phyloP scores from a whole-genome alignment of 1,140 invertebrate species.

The Drosophila ogumai region DNA sequence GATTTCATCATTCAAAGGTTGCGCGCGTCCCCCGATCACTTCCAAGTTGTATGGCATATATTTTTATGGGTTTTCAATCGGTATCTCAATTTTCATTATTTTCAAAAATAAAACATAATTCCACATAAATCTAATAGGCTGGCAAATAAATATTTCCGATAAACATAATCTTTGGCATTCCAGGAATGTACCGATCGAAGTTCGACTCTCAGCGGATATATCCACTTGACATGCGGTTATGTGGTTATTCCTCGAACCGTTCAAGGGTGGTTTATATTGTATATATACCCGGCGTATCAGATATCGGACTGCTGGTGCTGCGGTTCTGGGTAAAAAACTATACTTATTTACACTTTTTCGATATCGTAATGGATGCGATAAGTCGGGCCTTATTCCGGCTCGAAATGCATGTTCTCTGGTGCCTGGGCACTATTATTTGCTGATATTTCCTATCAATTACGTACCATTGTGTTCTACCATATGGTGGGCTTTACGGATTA shows the following conservation, averaged over 20 bases:
- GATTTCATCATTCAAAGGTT: constrained; percentile 61
- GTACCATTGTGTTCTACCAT: constrained; percentile 12
- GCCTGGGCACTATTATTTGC: constrained; percentile 9
- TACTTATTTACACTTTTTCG: constrained; percentile 30
- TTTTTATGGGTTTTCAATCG: not conserved
- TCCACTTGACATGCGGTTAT: constrained; percentile 39
- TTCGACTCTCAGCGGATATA: constrained; percentile 8
- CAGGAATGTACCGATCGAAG: constrained; percentile 3
- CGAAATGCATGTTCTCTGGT: constrained; percentile 1
- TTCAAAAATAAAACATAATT: not conserved
- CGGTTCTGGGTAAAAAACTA: constrained; percentile 26
- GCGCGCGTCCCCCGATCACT: not conserved
- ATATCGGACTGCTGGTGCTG: constrained; percentile 35
- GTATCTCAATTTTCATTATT: not conserved
- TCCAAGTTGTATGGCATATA: not conserved
- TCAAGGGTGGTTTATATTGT: constrained; percentile 9
- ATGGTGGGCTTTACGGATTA: not conserved
- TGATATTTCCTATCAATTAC: constrained; percentile 26
- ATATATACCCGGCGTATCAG: constrained; percentile 15
- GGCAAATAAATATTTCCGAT: not conserved
- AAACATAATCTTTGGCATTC: not conserved
- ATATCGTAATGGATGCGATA: constrained; percentile 34
- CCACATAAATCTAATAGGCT: not conserved
- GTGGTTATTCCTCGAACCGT: constrained; percentile 37
- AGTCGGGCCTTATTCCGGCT: constrained; percentile 8